Evolutionary conservation across 2,888 invertebrate genomes (phyloP).

Genomic region (Neocrepidodera transversa): DNA sequence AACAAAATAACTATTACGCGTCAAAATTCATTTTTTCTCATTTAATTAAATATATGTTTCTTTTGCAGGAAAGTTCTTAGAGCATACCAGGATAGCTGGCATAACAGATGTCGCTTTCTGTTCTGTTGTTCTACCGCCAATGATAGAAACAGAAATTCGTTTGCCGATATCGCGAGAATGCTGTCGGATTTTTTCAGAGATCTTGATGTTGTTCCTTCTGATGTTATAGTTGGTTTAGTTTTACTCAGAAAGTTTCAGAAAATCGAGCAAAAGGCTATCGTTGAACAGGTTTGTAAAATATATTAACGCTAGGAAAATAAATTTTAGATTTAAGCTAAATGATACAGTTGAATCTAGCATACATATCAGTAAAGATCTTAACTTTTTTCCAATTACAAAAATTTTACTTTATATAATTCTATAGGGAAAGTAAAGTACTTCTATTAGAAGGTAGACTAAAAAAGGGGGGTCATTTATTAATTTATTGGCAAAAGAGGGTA

Average conservation of each 20-base stretch:
- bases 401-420: too few species aligned
- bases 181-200: constrained; percentile 88
- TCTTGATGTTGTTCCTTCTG: constrained; percentile 86
- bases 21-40: too few species aligned
- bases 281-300: constrained; percentile 66
- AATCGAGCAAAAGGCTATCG: constrained; percentile 76
- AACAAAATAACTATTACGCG: too few species aligned
- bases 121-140: constrained; percentile 84
- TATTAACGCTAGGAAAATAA: neutral
- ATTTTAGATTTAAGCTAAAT: too few species aligned
- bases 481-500: too few species aligned
- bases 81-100: constrained; percentile 89
- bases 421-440: too few species aligned
- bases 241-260: constrained; percentile 82
- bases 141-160: constrained; percentile 81
- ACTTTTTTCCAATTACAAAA: too few species aligned
- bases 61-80: constrained; percentile 81
- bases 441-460: too few species aligned
- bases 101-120: constrained; percentile 78
- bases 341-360: too few species aligned
- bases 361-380: too few species aligned
- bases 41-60: constrained; percentile 3
- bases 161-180: constrained; percentile 82
- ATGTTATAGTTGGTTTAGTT: constrained; percentile 84
- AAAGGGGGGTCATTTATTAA: too few species aligned